phyloP scores from a whole-genome alignment of 2,113 vertebrate species.

The Chloebia gouldiae region DNA sequence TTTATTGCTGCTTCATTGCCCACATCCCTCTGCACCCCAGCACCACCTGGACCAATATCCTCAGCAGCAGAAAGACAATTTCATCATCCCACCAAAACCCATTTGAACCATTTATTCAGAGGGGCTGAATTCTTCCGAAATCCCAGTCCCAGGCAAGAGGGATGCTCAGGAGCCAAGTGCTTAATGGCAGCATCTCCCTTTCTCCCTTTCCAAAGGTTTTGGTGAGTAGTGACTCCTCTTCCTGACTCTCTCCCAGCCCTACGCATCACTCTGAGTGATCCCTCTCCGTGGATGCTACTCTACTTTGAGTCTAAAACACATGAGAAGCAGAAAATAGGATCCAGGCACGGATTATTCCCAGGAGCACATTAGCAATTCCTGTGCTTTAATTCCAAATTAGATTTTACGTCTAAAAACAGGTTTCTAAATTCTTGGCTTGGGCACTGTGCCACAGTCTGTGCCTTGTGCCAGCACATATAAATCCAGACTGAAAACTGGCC shows the following conservation, averaged over 20 bases:
- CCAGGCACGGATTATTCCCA: neutral
- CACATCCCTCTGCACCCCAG: accelerated
- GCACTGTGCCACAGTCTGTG: neutral
- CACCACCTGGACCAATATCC: neutral
- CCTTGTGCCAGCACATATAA: neutral
- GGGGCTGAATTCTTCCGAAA: neutral
- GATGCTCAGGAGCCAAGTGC: neutral
- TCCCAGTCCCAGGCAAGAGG: neutral
- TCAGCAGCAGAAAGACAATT: neutral
- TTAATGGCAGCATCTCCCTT: neutral
- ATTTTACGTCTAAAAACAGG: neutral
- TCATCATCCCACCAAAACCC: neutral
- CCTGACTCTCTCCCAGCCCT: neutral
- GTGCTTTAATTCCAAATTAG: slow-evolving; percentile 22
- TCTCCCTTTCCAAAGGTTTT: neutral
- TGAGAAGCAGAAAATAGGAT: neutral
- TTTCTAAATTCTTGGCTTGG: neutral
- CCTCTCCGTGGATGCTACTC: neutral
- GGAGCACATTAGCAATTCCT: neutral
- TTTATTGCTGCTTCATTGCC: neutral
- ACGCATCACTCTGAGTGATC: neutral
- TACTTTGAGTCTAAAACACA: neutral
- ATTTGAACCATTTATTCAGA: neutral
- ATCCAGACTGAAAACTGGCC: neutral
- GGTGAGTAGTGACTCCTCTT: neutral